Conservation (phyloP, 2,888 invertebrate genomes). For the Schizotus pectinicornis region DNA sequence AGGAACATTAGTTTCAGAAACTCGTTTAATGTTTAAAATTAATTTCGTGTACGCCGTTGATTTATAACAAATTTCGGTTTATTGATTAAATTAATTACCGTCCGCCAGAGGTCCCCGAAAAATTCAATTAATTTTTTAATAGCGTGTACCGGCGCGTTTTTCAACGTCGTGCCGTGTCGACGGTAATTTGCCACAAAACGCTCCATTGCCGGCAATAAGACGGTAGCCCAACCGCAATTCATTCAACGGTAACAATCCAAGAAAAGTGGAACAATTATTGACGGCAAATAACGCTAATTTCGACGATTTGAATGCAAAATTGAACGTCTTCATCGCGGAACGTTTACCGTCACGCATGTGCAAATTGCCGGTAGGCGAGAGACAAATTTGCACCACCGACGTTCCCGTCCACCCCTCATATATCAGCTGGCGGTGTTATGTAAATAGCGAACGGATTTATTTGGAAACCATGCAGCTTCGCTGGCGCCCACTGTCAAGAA, state of each 20-base stretch:
- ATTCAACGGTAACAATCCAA: neutral
- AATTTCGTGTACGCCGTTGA: slow-evolving; percentile 8
- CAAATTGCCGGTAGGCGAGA: slow-evolving; percentile 9
- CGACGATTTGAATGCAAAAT: slow-evolving; percentile 12
- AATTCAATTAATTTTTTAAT: slow-evolving; percentile 17
- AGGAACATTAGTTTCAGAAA: slow-evolving; percentile 16
- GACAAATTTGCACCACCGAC: neutral
- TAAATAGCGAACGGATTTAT: slow-evolving; percentile 10
- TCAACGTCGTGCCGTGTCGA: neutral
- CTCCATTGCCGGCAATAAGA: slow-evolving; percentile 1
- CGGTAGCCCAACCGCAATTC: slow-evolving; percentile 6
- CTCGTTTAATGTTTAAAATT: slow-evolving; percentile 20
- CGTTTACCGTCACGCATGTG: slow-evolving; percentile 1
- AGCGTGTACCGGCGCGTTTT: neutral
- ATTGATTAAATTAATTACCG: slow-evolving; percentile 19
- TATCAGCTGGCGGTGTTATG: slow-evolving; percentile 5
- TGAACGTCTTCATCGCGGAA: slow-evolving; percentile 1
- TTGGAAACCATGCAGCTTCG: slow-evolving; percentile 10
- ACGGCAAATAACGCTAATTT: slow-evolving; percentile 7
- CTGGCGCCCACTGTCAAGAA: slow-evolving; percentile 10
- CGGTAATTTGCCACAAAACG: neutral
- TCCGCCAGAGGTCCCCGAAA: slow-evolving; percentile 2
- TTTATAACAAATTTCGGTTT: slow-evolving; percentile 16
- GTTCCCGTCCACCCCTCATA: too few relatives aligned
- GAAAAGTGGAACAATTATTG: slow-evolving; percentile 4